Conservation (phyloP, 2,888 invertebrate genomes). For the Caenorhabditis sp. region DNA sequence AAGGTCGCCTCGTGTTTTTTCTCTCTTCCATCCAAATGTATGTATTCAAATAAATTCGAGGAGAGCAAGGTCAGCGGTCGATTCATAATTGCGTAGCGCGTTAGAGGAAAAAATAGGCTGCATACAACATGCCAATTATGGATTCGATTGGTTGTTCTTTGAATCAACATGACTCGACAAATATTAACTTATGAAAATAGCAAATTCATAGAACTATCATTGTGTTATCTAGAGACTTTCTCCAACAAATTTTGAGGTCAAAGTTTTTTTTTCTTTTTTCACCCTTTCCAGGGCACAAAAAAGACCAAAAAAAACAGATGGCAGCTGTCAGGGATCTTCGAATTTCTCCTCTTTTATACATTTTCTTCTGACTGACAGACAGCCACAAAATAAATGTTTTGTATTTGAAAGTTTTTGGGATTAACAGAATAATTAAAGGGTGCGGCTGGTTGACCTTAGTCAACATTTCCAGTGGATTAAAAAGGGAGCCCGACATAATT, state of each 20-base stretch:
- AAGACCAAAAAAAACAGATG: background rate
- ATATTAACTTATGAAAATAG: background rate
- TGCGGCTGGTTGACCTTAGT: too few relatives aligned
- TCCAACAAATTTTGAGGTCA: background rate
- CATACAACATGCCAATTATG: background rate
- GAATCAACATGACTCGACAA: background rate
- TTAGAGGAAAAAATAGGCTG: background rate
- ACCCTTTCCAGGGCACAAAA: background rate
- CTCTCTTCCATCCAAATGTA: background rate
- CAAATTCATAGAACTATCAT: background rate
- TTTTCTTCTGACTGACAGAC: background rate
- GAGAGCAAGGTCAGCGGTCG: background rate
- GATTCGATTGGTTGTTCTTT: background rate
- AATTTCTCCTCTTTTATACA: background rate
- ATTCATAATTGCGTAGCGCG: background rate
- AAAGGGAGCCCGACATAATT: too few relatives aligned
- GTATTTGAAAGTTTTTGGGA: too few relatives aligned
- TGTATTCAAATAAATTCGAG: background rate
- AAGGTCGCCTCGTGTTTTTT: conserved; percentile 14
- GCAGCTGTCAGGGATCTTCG: background rate
- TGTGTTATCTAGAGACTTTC: background rate
- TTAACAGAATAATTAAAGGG: too few relatives aligned
- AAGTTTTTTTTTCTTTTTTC: background rate
- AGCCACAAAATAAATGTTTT: background rate
- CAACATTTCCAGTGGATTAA: too few relatives aligned